These are phyloP conservation scores for Mythimna albipuncta DNA, from an alignment of 2,888 invertebrate species.

Conservation along the genomic window DNA sequence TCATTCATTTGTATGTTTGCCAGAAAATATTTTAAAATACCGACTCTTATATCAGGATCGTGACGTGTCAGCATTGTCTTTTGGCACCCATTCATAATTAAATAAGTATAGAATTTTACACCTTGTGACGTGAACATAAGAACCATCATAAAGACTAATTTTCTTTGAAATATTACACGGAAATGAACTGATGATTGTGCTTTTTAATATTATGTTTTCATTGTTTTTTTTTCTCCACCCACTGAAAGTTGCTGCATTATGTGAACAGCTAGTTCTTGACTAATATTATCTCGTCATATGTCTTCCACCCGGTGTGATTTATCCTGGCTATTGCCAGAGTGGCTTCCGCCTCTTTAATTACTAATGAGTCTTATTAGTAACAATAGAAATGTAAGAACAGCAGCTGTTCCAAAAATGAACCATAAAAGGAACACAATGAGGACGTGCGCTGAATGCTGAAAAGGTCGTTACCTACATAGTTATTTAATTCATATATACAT, in stretches of 20 bases:
- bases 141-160: neutral
- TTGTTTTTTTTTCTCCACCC: neutral
- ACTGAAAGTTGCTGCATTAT: neutral
- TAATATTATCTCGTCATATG: neutral
- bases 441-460: constrained; percentile 1
- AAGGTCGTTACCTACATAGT: neutral
- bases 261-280: constrained; percentile 10
- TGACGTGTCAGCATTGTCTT: constrained; percentile 47
- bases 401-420: constrained; percentile 17
- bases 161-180: constrained; percentile 18
- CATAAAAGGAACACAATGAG: constrained; percentile 14
- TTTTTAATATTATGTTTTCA: constrained; percentile 22
- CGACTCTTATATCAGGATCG: constrained; percentile 36
- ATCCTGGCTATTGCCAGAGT: neutral
- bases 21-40: constrained; percentile 61
- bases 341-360: constrained; percentile 19
- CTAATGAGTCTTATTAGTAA: constrained; percentile 31
- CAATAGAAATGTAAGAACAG: constrained; percentile 20
- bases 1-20: constrained; percentile 50
- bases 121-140: constrained; percentile 11
- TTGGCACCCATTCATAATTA: constrained; percentile 50
- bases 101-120: constrained; percentile 21
- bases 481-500: neutral
- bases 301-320: constrained; percentile 15
- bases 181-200: constrained; percentile 38